A percentile compares a stretch with the other conserved stretches of the same genome.
Evolutionary conservation across 2,888 invertebrate species (phyloP).

Genomic region (Dysmachus trigonus): DNA sequence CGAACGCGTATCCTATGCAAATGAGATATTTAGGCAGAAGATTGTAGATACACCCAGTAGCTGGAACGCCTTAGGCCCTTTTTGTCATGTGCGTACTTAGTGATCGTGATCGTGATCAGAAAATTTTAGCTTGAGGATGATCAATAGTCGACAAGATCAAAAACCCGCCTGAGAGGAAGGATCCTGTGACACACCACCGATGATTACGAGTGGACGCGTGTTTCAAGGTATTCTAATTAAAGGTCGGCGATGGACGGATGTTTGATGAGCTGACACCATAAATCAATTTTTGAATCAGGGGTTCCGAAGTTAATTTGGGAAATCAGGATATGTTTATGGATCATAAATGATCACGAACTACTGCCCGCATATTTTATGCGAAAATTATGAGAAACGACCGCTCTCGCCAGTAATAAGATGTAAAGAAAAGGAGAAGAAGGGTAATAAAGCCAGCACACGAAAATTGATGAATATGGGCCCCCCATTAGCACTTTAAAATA

Average conservation of each 20-base stretch:
- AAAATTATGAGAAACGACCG: not conserved
- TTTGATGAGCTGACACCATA: conserved; percentile 17
- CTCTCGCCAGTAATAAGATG: not conserved
- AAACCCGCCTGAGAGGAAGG: not conserved
- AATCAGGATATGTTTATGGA: conserved; percentile 15
- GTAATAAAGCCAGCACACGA: not conserved
- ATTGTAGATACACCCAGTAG: not conserved
- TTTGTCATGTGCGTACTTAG: not conserved
- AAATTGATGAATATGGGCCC: not conserved
- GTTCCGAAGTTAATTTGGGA: conserved; percentile 9
- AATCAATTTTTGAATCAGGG: conserved; percentile 15
- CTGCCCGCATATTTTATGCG: not conserved
- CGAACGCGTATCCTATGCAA: conserved; percentile 11
- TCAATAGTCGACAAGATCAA: not conserved
- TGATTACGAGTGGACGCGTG: conserved; percentile 21
- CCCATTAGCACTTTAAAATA: not conserved
- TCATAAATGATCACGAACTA: not conserved
- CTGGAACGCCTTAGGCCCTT: conserved; percentile 3
- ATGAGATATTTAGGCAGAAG: conserved; percentile 7
- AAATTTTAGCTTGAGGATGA: conserved; percentile 4
- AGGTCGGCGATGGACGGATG: not conserved
- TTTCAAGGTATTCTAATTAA: conserved; percentile 24
- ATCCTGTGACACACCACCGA: conserved; percentile 19
- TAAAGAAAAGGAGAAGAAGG: not conserved
- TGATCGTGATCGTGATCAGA: not conserved